These are phyloP conservation scores for Poecilia gillii DNA, from an alignment of 2,797 vertebrate species.

Conservation along the genomic window DNA sequence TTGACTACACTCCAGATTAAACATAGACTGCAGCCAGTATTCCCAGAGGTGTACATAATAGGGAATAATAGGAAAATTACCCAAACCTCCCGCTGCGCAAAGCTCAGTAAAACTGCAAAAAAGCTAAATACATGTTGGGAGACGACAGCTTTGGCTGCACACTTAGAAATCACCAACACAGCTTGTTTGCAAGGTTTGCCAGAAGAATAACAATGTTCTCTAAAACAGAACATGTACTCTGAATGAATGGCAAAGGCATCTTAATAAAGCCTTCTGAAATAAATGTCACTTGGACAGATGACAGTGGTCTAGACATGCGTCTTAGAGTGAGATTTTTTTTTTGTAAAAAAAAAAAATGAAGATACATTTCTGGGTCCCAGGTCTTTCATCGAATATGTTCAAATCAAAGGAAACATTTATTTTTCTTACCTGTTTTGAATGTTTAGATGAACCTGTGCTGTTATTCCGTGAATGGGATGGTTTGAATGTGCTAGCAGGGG, in stretches of 20 bases:
- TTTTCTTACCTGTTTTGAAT: slow-evolving; percentile 63
- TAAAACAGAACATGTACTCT: background rate
- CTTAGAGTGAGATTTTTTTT: background rate
- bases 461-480: slow-evolving; percentile 79
- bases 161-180: background rate
- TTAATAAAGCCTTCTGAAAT: background rate
- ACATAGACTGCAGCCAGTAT: background rate
- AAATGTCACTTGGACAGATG: background rate
- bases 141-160: background rate
- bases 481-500: slow-evolving; percentile 53
- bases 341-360: background rate
- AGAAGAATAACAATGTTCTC: background rate
- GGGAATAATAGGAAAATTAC: background rate
- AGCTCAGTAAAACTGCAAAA: background rate
- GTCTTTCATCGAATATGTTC: background rate
- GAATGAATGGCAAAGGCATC: background rate
- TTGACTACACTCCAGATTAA: background rate
- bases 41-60: background rate
- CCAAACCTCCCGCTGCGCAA: background rate
- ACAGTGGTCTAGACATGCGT: background rate
- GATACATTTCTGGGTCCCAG: background rate
- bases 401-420: background rate
- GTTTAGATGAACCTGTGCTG: slow-evolving; percentile 86
- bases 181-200: background rate
- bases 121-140: background rate